A percentile compares a stretch with the other conserved stretches of the same genome.
Conservation (phyloP, 2,113 vertebrate genomes). For the Microtus ochrogaster region DNA sequence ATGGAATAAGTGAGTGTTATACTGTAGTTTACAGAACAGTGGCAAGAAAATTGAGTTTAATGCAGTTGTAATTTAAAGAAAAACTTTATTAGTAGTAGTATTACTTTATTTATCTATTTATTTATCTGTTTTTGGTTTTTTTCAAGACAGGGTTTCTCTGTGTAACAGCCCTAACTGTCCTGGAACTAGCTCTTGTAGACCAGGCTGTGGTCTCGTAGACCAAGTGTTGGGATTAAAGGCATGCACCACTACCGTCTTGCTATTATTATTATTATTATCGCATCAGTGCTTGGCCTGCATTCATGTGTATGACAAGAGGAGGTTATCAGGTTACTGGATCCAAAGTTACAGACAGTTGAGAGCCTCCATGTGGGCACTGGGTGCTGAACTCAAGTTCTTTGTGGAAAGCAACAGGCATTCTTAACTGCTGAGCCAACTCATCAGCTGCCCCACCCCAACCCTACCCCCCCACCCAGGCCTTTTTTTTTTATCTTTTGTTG, state of each 20-base stretch:
- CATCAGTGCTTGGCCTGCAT: neutral
- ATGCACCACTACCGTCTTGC: no score
- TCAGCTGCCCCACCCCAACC: neutral
- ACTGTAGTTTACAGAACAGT: neutral
- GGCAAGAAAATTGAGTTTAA: neutral
- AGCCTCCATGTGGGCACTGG: neutral
- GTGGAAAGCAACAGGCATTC: neutral
- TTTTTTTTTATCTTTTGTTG: neutral
- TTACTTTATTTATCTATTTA: no score
- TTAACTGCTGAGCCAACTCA: neutral
- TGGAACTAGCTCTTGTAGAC: no score
- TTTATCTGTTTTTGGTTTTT: no score
- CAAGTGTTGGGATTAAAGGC: no score
- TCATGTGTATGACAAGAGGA: neutral
- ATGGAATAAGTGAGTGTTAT: neutral
- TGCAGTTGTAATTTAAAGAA: neutral
- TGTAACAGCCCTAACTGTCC: no score
- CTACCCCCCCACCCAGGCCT: no score
- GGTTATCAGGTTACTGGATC: neutral
- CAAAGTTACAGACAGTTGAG: neutral
- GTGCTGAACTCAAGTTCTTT: neutral
- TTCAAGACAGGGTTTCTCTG: no score
- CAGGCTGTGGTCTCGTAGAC: no score
- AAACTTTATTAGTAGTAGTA: neutral
- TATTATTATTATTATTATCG: no score